A percentile compares a stretch with the other conserved stretches of the same genome.
Evolutionary conservation across 2,888 invertebrate genomes (phyloP).

Genomic region (Apomyelois bistriatella): DNA sequence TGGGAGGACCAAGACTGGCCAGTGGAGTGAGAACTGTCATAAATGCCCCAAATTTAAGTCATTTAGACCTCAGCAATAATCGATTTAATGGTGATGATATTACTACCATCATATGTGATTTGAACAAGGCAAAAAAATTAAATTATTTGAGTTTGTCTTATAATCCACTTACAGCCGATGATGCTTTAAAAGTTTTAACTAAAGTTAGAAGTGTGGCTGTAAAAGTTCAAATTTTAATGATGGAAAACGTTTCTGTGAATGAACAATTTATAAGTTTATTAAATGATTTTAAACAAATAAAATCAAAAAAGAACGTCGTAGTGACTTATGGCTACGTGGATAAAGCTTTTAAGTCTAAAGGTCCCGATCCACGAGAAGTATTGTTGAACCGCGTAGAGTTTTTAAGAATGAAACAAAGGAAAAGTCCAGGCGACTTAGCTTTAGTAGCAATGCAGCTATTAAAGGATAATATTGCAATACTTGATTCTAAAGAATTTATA

Average conservation of each 20-base stretch:
- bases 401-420: conserved; percentile 40
- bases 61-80: conserved; percentile 51
- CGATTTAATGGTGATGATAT: conserved; percentile 40
- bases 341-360: conserved; percentile 24
- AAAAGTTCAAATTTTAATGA: conserved; percentile 38
- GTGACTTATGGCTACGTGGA: conserved; percentile 44
- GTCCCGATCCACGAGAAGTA: conserved; percentile 43
- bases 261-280: conserved; percentile 34
- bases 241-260: conserved; percentile 49
- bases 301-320: conserved; percentile 32
- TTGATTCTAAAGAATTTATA: conserved; percentile 37
- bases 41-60: conserved; percentile 34
- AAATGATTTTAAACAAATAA: conserved; percentile 27
- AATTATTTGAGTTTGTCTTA: conserved; percentile 46
- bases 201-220: conserved; percentile 35
- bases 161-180: conserved; percentile 46
- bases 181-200: conserved; percentile 38
- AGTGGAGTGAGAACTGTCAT: conserved; percentile 35
- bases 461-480: conserved; percentile 35
- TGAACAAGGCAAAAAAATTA: conserved; percentile 42
- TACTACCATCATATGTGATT: conserved; percentile 24
- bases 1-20: conserved; percentile 39
- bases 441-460: conserved; percentile 37
- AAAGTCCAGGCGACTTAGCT: conserved; percentile 40
- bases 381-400: conserved; percentile 48